phyloP scores from a whole-genome alignment of 1,140 invertebrate genomes.

The Eumeta japonica region DNA sequence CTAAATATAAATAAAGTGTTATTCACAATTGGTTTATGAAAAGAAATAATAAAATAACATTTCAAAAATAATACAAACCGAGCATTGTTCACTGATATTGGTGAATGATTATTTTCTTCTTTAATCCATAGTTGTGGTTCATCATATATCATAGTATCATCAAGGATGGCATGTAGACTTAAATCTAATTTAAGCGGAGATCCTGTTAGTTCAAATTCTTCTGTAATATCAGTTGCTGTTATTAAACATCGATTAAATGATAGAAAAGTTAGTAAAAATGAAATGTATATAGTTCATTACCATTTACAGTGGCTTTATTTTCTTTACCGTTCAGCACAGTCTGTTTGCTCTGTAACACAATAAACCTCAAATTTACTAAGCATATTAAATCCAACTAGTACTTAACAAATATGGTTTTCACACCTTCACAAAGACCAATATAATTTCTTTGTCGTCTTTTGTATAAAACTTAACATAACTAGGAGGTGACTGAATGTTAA shows the following conservation, averaged over 20 bases:
- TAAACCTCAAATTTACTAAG: no score
- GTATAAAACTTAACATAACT: slow-evolving; percentile 47
- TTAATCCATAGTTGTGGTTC: slow-evolving; percentile 47
- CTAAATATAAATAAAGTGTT: no score
- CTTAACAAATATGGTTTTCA: no score
- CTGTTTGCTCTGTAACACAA: no score
- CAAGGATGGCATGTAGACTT: slow-evolving; percentile 43
- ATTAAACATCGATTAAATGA: slow-evolving; percentile 1
- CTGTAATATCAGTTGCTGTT: slow-evolving; percentile 27
- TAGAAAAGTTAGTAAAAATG: neutral
- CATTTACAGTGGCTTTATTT: neutral
- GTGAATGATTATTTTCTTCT: slow-evolving; percentile 39
- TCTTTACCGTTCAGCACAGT: neutral
- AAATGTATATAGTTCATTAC: neutral
- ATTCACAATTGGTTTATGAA: no score
- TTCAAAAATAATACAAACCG: no score
- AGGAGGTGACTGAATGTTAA: slow-evolving; percentile 35
- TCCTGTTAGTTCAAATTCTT: slow-evolving; percentile 50
- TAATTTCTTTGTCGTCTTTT: slow-evolving; percentile 28
- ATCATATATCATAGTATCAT: slow-evolving; percentile 49
- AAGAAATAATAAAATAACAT: no score
- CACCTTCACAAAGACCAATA: slow-evolving; percentile 40
- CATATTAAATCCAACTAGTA: no score
- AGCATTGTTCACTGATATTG: slow-evolving; percentile 33
- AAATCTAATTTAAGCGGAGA: slow-evolving; percentile 53